Evolutionary conservation across 1,140 invertebrate genomes (phyloP).

Genomic region (Himalopsyche phryganea): DNA sequence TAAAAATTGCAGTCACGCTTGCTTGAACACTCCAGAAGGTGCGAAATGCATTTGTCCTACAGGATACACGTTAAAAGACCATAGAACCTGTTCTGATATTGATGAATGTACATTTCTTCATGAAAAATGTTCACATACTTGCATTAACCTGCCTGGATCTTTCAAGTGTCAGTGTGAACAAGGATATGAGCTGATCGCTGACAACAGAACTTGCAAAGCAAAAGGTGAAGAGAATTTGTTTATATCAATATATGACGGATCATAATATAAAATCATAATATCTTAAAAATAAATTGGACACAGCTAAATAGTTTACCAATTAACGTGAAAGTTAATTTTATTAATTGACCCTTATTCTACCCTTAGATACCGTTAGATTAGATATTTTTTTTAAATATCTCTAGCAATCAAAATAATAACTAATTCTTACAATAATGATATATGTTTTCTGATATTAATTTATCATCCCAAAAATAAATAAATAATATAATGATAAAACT

Average conservation of each 20-base stretch:
- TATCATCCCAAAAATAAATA: too few species aligned
- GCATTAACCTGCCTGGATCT: constrained; percentile 71
- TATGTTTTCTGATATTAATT: too few species aligned
- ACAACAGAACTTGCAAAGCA: constrained; percentile 70
- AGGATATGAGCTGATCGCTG: constrained; percentile 64
- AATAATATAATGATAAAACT: too few species aligned
- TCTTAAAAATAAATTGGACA: too few species aligned
- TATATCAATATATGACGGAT: background rate
- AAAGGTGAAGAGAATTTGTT: constrained; percentile 38
- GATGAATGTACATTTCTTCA: constrained; percentile 40
- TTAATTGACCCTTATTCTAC: too few species aligned
- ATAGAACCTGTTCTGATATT: constrained; percentile 40
- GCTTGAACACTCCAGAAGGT: constrained; percentile 42
- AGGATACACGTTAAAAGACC: constrained; percentile 28
- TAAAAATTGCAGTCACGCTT: constrained; percentile 45
- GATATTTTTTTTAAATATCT: too few species aligned
- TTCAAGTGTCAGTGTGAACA: constrained; percentile 77
- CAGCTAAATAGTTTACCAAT: too few species aligned
- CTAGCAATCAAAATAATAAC: too few species aligned
- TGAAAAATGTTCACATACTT: constrained; percentile 74
- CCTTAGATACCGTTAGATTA: too few species aligned
- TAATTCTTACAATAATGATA: too few species aligned
- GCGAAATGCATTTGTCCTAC: constrained; percentile 13
- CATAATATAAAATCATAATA: background rate
- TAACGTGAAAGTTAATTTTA: too few species aligned